Conservation (phyloP, 2,113 vertebrate genomes). For the Labrus mixtus region DNA sequence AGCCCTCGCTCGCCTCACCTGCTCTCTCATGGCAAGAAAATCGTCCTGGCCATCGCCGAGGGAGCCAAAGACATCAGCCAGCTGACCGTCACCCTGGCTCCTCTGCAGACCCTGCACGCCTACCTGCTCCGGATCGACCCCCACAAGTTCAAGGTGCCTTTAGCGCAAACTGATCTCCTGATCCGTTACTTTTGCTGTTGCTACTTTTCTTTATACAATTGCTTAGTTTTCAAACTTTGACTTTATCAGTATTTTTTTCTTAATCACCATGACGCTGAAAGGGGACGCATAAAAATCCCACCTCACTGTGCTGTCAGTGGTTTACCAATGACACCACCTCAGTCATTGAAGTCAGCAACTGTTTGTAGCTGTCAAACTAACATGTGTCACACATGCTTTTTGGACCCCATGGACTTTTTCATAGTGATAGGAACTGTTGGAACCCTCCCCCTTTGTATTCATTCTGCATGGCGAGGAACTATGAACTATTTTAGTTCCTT, state of each 20-base stretch:
- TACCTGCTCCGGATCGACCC: constrained; percentile 84
- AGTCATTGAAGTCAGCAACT: neutral
- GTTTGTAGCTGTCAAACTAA: neutral
- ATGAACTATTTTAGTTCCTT: too few species aligned
- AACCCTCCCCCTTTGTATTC: too few species aligned
- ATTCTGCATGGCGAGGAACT: too few species aligned
- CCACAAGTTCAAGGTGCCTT: constrained; percentile 83
- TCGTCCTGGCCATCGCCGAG: constrained; percentile 80
- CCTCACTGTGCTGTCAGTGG: neutral
- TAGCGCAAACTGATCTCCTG: neutral
- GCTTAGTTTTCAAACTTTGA: neutral
- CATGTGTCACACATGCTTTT: too few species aligned
- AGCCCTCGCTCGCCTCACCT: constrained; percentile 73
- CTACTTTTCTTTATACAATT: too few species aligned
- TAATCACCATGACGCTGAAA: too few species aligned
- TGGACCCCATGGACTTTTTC: too few species aligned
- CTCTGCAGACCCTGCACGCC: constrained; percentile 82
- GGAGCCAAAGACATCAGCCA: constrained; percentile 81
- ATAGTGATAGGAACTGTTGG: too few species aligned
- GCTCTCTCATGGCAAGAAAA: constrained; percentile 80
- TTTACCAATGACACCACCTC: neutral
- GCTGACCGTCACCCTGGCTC: constrained; percentile 75
- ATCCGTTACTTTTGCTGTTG: too few species aligned
- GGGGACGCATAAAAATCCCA: too few species aligned
- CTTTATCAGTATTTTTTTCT: too few species aligned